These are phyloP conservation scores for Trematomus bernacchii DNA, from an alignment of 2,797 vertebrate genomes.

Conservation along the genomic window DNA sequence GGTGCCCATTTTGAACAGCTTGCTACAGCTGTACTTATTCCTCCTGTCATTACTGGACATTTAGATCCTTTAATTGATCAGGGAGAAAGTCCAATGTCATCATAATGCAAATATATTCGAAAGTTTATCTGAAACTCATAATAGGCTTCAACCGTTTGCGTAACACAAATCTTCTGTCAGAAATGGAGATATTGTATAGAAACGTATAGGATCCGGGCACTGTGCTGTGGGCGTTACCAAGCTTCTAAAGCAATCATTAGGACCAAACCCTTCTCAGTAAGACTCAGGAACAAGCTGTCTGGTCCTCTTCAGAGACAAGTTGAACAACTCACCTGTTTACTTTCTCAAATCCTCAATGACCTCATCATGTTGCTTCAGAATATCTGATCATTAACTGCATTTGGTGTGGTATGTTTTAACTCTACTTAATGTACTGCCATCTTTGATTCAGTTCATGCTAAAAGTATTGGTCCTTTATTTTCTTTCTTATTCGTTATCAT, in stretches of 20 bases:
- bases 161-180: not conserved
- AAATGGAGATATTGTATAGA: not conserved
- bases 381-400: not conserved
- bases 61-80: not conserved
- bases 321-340: slow-evolving; percentile 3
- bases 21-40: not conserved
- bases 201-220: not conserved
- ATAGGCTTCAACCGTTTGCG: too few relatives aligned
- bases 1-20: not conserved
- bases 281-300: slow-evolving; percentile 15
- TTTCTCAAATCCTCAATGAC: not conserved
- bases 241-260: not conserved
- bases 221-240: not conserved
- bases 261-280: slow-evolving; percentile 1
- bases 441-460: slow-evolving; percentile 2
- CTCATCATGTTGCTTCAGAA: not conserved
- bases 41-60: not conserved
- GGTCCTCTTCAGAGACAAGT: not conserved
- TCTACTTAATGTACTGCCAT: not conserved
- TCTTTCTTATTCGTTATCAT: not conserved
- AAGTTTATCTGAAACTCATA: not conserved
- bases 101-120: not conserved
- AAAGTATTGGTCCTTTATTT: slow-evolving; percentile 18
- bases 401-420: not conserved
- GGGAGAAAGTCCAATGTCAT: not conserved